Evolutionary conservation across 2,113 vertebrate genomes (phyloP).

Genomic region (Pogonocichla stellata): DNA sequence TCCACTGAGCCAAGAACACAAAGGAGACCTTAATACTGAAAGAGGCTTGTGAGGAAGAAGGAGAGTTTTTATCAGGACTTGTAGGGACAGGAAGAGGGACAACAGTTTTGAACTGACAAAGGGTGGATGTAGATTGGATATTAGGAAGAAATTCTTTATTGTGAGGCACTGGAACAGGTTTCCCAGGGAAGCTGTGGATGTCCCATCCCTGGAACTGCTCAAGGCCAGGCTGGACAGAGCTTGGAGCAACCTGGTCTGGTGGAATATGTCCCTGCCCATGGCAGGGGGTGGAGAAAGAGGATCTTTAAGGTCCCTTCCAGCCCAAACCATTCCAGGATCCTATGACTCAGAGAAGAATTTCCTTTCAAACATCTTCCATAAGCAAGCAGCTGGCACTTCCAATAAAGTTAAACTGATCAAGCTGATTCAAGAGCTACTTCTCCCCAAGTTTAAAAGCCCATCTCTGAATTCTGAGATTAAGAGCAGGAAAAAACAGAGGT

Average conservation of each 20-base stretch:
- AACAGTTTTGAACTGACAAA: neutral
- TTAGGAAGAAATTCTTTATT: neutral
- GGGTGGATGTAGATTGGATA: neutral
- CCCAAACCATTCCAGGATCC: neutral
- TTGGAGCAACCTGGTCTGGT: neutral
- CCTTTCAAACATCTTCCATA: neutral
- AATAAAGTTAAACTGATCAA: neutral
- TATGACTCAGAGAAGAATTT: neutral
- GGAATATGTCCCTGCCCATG: neutral
- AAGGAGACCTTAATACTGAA: neutral
- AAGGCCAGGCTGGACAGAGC: neutral
- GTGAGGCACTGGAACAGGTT: neutral
- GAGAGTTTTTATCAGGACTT: neutral
- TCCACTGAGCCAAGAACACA: neutral
- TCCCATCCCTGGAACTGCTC: neutral
- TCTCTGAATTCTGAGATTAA: neutral
- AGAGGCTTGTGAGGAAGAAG: neutral
- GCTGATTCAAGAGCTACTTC: neutral
- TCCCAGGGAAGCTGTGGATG: neutral
- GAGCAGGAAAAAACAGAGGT: neutral
- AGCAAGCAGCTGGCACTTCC: neutral
- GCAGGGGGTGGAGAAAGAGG: fast-evolving
- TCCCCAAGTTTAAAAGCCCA: neutral
- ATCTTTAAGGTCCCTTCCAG: neutral
- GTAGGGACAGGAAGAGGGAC: neutral